Evolutionary conservation across 2,888 invertebrate genomes (phyloP).

Genomic region (Eumerus sabulonum): DNA sequence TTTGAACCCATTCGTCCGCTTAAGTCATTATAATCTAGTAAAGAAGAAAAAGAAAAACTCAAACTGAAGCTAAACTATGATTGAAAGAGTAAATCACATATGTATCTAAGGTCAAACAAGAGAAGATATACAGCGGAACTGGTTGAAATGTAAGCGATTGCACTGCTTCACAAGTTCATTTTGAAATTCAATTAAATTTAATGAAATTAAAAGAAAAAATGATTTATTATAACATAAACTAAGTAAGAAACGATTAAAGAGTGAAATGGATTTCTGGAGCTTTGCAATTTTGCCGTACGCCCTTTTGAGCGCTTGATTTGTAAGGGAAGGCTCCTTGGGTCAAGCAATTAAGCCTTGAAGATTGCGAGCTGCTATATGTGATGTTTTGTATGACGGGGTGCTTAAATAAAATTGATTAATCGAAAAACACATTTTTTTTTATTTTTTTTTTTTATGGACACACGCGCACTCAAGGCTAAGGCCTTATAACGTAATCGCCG

Average conservation of each 20-base stretch:
- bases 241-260: not conserved
- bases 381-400: conserved; percentile 66
- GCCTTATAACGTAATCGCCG: not conserved
- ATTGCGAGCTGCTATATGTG: conserved; percentile 53
- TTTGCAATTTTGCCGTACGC: conserved; percentile 56
- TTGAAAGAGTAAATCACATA: conserved; percentile 30
- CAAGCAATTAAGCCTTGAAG: conserved; percentile 32
- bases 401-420: conserved; percentile 66
- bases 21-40: conserved; percentile 66
- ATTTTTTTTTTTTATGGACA: not conserved
- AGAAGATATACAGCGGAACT: not conserved
- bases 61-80: conserved; percentile 10
- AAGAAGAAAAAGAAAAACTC: conserved; percentile 26
- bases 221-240: not conserved
- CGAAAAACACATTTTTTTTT: conserved; percentile 21
- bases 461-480: too few relatives aligned
- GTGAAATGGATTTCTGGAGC: conserved; percentile 69
- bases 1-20: conserved; percentile 65
- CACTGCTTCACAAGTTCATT: conserved; percentile 70
- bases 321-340: not conserved
- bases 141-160: conserved; percentile 40
- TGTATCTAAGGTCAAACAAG: conserved; percentile 34
- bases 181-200: conserved; percentile 28
- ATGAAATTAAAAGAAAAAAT: not conserved
- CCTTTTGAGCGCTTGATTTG: conserved; percentile 9